Evolutionary conservation across 2,888 invertebrate species (phyloP).

Genomic region (Cephus runcator): DNA sequence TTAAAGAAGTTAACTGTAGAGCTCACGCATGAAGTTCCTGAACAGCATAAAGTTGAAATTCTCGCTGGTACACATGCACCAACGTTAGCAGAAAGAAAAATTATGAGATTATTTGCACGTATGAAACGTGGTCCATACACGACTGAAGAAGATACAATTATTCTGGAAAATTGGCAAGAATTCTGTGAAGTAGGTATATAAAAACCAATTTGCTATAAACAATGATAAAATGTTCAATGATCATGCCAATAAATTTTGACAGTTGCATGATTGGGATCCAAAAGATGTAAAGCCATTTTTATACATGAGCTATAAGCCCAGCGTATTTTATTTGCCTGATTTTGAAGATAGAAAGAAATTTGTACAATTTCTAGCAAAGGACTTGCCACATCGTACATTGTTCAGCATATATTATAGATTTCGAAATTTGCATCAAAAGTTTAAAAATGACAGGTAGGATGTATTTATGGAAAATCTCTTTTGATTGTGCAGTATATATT

Average conservation of each 20-base stretch:
- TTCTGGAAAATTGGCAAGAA: constrained; percentile 50
- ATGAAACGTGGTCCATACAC: constrained; percentile 42
- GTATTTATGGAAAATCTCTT: constrained; percentile 12
- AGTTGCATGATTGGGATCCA: constrained; percentile 52
- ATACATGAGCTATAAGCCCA: constrained; percentile 23
- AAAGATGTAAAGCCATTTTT: constrained; percentile 40
- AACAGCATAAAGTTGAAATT: constrained; percentile 48
- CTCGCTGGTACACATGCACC: constrained; percentile 37
- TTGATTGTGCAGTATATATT: constrained; percentile 41
- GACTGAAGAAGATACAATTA: constrained; percentile 41
- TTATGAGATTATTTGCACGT: constrained; percentile 36
- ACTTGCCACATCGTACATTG: constrained; percentile 48
- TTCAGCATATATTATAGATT: constrained; percentile 47
- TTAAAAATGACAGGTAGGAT: constrained; percentile 17
- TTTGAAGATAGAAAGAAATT: constrained; percentile 42
- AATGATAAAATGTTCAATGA: neutral
- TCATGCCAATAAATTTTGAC: constrained; percentile 22
- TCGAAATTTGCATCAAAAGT: constrained; percentile 28
- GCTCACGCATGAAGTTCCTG: constrained; percentile 41
- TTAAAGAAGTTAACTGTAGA: constrained; percentile 34
- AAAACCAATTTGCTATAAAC: neutral
- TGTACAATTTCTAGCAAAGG: constrained; percentile 50
- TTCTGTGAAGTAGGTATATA: constrained; percentile 48
- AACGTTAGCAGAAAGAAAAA: constrained; percentile 24
- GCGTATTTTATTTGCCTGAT: constrained; percentile 27